Conservation (phyloP, 1,140 invertebrate species). For the Pseudomyrmex flavicornis region DNA sequence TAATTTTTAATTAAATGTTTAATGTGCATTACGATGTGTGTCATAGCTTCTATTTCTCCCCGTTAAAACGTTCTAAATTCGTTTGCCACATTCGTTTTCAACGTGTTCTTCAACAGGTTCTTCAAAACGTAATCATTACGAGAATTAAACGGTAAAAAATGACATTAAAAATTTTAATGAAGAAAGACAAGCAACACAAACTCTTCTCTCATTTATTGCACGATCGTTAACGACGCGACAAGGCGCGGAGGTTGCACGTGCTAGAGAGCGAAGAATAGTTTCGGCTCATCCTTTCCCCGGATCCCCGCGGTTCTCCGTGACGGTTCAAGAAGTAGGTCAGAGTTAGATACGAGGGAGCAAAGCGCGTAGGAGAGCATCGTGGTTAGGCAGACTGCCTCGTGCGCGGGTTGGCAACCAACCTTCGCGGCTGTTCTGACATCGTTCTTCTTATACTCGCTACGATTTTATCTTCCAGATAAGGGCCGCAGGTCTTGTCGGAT, state of each 20-base stretch:
- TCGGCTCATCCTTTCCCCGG: conserved; percentile 69
- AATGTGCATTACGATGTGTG: no score
- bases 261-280: conserved; percentile 52
- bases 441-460: conserved; percentile 35
- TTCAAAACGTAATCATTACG: no score
- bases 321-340: conserved; percentile 70
- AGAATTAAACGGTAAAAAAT: no score
- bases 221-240: conserved; percentile 22
- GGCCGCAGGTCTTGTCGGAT: not conserved
- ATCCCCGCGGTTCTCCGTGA: conserved; percentile 62
- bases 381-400: conserved; percentile 25
- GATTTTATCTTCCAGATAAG: conserved; percentile 48
- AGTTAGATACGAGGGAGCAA: conserved; percentile 69
- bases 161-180: no score
- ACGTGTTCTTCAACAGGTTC: no score
- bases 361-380: conserved; percentile 68
- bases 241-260: conserved; percentile 1
- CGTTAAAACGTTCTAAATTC: not conserved
- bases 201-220: not conserved
- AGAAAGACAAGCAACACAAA: not conserved
- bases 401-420: conserved; percentile 55
- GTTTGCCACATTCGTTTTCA: no score
- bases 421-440: conserved; percentile 45
- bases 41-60: no score
- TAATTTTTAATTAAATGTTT: not conserved